A percentile compares a stretch with the other conserved stretches of the same genome.
Conservation (phyloP, 2,888 invertebrate genomes). For the Adelognathus sp. region DNA sequence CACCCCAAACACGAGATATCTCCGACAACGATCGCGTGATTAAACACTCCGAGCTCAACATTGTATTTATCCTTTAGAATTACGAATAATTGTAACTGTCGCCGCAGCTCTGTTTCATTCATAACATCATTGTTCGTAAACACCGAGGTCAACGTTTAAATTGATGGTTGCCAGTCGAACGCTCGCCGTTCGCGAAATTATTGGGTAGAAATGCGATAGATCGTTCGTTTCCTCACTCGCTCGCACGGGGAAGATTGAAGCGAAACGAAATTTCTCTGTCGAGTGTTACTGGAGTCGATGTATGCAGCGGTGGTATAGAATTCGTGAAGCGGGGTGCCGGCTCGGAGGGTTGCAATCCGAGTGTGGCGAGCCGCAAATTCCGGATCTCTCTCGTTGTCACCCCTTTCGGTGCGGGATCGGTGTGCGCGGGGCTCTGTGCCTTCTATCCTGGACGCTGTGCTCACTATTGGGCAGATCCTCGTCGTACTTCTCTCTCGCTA, state of each 20-base stretch:
- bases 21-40: neutral
- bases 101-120: neutral
- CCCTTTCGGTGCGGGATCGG: constrained; percentile 37
- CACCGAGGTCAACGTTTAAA: constrained; percentile 11
- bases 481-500: constrained; percentile 50
- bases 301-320: neutral
- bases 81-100: neutral
- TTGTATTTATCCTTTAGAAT: neutral
- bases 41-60: neutral
- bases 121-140: neutral
- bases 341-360: constrained; percentile 69
- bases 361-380: constrained; percentile 70
- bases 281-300: constrained; percentile 16
- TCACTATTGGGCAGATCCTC: constrained; percentile 52
- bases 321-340: neutral
- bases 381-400: constrained; percentile 63
- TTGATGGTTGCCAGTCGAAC: constrained; percentile 11
- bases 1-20: too few relatives aligned
- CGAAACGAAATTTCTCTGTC: constrained; percentile 25
- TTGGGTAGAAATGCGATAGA: constrained; percentile 48
- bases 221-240: too few relatives aligned
- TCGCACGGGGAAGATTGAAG: neutral
- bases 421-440: too few relatives aligned
- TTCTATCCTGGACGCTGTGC: constrained; percentile 30
- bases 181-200: constrained; percentile 69